A percentile compares a stretch with the other conserved stretches of the same genome.
These are phyloP conservation scores for Paramormyrops hopkinsi DNA, from an alignment of 2,797 vertebrate genomes.

Conservation along the genomic window DNA sequence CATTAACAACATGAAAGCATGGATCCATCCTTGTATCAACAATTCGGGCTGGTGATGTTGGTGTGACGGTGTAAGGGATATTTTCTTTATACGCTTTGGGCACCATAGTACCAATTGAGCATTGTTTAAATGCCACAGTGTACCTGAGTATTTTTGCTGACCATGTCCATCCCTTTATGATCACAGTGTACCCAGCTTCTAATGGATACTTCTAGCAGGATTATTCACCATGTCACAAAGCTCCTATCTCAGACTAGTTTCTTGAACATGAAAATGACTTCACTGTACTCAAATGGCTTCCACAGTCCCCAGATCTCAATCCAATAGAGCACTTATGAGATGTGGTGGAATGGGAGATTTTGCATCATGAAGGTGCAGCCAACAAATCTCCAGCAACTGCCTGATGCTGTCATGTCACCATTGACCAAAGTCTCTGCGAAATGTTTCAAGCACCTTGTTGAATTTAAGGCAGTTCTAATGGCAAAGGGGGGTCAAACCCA, in stretches of 20 bases:
- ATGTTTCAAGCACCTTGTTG: background rate
- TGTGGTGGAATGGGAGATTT: background rate
- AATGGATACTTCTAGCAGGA: background rate
- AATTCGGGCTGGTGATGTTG: background rate
- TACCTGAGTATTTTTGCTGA: background rate
- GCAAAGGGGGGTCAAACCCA: background rate
- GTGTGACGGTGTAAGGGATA: background rate
- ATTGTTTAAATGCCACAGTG: background rate
- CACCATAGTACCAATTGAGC: background rate
- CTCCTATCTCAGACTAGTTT: background rate
- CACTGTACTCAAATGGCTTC: background rate
- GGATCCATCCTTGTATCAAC: background rate
- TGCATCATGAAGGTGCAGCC: background rate
- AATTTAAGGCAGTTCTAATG: background rate
- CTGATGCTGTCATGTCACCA: background rate
- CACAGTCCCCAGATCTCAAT: background rate
- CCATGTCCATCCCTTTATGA: background rate
- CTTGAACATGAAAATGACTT: background rate
- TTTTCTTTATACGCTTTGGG: background rate
- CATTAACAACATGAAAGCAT: background rate
- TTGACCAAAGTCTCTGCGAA: background rate
- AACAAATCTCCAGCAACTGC: background rate
- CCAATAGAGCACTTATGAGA: background rate
- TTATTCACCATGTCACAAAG: background rate
- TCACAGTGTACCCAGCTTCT: background rate